Conservation (phyloP, 37 sponge, comb jelly and placozoan species). For the Ephydatia muelleri region DNA sequence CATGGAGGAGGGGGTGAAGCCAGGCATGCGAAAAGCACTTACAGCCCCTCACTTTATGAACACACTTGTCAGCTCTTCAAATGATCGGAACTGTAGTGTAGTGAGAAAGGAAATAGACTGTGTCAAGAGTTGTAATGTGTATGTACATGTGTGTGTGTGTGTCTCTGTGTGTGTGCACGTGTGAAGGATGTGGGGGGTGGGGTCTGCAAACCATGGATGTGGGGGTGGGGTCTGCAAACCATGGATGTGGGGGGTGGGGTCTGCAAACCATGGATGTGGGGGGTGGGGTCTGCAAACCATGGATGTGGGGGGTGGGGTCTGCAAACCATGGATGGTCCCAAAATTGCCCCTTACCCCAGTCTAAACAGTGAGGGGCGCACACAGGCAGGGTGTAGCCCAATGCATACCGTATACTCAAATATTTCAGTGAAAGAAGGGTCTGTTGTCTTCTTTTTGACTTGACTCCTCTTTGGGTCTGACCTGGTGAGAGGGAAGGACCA, state of each 20-base stretch:
- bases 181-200: too few species aligned
- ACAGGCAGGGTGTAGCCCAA: too few species aligned
- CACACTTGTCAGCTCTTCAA: conserved; percentile 2
- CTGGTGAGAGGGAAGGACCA: not conserved
- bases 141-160: too few species aligned
- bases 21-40: not conserved
- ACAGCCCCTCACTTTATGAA: not conserved
- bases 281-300: too few species aligned
- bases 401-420: conserved; percentile 45
- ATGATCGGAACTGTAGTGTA: not conserved
- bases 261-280: too few species aligned
- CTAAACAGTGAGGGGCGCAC: not conserved
- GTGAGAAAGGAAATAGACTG: not conserved
- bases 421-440: conserved; percentile 58
- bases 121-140: not conserved
- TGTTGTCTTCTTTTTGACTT: conserved; percentile 27
- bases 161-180: too few species aligned
- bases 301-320: not conserved
- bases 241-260: too few species aligned
- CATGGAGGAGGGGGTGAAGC: too few species aligned
- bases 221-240: too few species aligned
- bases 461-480: conserved; percentile 48
- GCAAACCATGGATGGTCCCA: too few species aligned
- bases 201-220: too few species aligned
- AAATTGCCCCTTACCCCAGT: too few species aligned